These are phyloP conservation scores for Dysmachus trigonus DNA, from an alignment of 2,888 invertebrate genomes.

Conservation along the genomic window DNA sequence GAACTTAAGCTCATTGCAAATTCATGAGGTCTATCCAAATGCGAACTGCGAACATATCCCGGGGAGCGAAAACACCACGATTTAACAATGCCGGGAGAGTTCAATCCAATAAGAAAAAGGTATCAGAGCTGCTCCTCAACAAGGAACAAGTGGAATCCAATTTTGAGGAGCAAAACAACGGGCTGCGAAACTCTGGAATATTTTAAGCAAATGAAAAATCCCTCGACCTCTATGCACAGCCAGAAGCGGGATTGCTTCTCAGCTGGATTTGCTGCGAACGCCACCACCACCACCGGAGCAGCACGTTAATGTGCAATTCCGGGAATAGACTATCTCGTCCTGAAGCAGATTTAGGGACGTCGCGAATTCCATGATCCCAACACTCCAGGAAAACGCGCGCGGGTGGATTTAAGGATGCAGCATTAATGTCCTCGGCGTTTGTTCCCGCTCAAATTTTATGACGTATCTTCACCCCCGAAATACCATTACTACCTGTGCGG, in stretches of 20 bases:
- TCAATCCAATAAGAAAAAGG: neutral
- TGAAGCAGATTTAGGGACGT: neutral
- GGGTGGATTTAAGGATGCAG: neutral
- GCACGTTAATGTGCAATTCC: neutral
- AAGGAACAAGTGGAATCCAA: neutral
- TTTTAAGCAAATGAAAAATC: conserved; percentile 31
- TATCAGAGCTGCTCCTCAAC: neutral
- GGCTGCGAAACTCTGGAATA: conserved; percentile 7
- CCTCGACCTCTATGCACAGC: neutral
- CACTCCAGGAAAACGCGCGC: no score
- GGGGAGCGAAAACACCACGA: neutral
- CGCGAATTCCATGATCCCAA: neutral
- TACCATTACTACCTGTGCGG: neutral
- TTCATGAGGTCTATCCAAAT: neutral
- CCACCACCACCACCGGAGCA: neutral
- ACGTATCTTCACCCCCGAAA: neutral
- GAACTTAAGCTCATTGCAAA: neutral
- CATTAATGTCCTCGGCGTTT: neutral
- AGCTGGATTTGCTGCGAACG: neutral
- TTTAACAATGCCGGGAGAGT: neutral
- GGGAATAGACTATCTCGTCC: neutral
- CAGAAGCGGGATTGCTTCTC: neutral
- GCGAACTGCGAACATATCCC: neutral
- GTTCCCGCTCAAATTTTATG: neutral
- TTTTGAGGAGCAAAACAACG: conserved; percentile 11